Evolutionary conservation across 2,888 invertebrate species (phyloP).

Genomic region (Cataglyphis albicans): DNA sequence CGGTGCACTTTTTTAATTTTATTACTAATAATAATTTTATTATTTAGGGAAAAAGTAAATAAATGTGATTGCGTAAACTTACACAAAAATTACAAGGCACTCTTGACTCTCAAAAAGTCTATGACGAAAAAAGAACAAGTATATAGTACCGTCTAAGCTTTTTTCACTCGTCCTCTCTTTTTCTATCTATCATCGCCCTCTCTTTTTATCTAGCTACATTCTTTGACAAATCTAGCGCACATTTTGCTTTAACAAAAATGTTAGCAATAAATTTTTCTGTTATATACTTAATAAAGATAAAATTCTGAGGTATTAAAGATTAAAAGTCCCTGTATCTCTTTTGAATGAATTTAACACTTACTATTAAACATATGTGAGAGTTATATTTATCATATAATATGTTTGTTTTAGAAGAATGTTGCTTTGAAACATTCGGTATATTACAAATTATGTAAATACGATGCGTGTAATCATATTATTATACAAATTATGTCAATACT

Average conservation of each 20-base stretch:
- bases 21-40: background rate
- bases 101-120: background rate
- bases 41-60: background rate
- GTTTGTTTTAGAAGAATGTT: slow-evolving; percentile 2
- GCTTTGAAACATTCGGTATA: background rate
- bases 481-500: slow-evolving; percentile 32
- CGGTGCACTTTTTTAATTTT: background rate
- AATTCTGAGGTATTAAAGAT: slow-evolving; percentile 8
- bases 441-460: slow-evolving; percentile 27
- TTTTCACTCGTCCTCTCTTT: background rate
- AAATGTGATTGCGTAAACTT: background rate
- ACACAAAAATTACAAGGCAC: background rate
- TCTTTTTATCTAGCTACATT: background rate
- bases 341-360: background rate
- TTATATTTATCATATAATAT: slow-evolving; percentile 8
- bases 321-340: slow-evolving; percentile 3
- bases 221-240: slow-evolving; percentile 16
- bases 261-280: background rate
- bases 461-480: slow-evolving; percentile 28
- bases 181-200: background rate
- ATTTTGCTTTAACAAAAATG: background rate
- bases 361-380: background rate
- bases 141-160: background rate
- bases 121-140: background rate
- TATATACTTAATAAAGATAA: background rate